Conservation (phyloP, 2,113 vertebrate genomes). For the Progne subis region DNA sequence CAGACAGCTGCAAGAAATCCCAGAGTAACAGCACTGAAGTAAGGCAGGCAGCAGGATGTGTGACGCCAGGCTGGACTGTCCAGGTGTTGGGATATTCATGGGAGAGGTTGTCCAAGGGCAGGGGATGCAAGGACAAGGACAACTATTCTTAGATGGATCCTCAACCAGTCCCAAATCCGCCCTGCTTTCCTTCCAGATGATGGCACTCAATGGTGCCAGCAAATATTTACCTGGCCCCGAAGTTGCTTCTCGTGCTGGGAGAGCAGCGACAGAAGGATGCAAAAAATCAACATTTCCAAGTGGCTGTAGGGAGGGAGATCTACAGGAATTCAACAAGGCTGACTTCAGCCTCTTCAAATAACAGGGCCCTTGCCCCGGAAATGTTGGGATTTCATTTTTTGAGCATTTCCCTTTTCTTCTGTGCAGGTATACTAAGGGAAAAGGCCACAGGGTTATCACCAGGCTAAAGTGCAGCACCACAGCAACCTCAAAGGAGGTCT, state of each 20-base stretch:
- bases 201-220: not conserved
- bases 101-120: not conserved
- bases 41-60: not conserved
- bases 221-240: not conserved
- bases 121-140: not conserved
- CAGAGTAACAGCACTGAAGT: not conserved
- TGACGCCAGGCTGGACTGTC: not conserved
- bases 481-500: not conserved
- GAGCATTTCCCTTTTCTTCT: not conserved
- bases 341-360: not conserved
- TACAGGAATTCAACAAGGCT: not conserved
- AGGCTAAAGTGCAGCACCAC: not conserved
- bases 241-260: not conserved
- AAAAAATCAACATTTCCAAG: not conserved
- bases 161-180: not conserved
- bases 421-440: not conserved
- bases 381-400: not conserved
- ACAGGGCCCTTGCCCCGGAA: not conserved
- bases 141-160: not conserved
- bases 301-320: not conserved
- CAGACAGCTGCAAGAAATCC: not conserved
- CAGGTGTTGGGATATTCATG: not conserved
- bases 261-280: not conserved
- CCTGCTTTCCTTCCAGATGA: not conserved
- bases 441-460: not conserved